Percentiles rank a stretch among this genome's conserved stretches.
Conservation (phyloP, 2,797 vertebrate genomes). For the Erithacus rubecula region DNA sequence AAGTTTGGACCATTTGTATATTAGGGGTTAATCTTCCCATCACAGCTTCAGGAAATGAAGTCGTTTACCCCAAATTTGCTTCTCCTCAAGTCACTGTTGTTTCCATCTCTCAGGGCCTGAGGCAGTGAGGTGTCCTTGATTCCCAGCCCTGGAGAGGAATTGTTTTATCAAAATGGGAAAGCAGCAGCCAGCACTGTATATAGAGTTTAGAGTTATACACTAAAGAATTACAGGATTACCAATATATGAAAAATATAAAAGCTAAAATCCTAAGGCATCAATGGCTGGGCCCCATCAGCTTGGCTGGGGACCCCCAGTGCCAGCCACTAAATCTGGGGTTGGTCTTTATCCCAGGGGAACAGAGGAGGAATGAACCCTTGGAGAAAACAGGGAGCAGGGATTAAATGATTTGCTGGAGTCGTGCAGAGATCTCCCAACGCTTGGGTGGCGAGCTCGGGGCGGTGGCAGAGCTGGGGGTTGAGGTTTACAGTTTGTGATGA, state of each 20-base stretch:
- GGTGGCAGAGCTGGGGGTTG: not conserved
- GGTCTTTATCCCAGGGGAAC: not conserved
- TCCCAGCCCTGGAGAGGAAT: not conserved
- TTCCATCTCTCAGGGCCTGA: not conserved
- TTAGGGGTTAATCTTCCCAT: not conserved
- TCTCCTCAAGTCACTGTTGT: not conserved
- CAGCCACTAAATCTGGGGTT: not conserved
- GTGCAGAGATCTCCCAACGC: conserved; percentile 1
- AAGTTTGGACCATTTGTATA: not conserved
- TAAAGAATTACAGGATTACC: not conserved
- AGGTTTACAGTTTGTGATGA: conserved; percentile 51
- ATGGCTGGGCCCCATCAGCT: accelerated
- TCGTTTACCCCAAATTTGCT: not conserved
- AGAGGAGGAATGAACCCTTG: not conserved
- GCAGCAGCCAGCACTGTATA: accelerated
- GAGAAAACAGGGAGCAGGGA: not conserved
- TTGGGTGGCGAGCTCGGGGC: conserved; percentile 38
- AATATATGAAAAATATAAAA: not conserved
- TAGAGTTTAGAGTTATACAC: not conserved
- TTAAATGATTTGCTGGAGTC: not conserved
- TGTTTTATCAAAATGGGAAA: not conserved
- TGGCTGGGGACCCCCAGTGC: not conserved
- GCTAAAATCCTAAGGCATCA: not conserved
- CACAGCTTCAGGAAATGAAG: not conserved
- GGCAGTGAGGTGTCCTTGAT: not conserved